phyloP scores from a whole-genome alignment of 2,113 vertebrate species.

The Chelonoidis abingdonii region DNA sequence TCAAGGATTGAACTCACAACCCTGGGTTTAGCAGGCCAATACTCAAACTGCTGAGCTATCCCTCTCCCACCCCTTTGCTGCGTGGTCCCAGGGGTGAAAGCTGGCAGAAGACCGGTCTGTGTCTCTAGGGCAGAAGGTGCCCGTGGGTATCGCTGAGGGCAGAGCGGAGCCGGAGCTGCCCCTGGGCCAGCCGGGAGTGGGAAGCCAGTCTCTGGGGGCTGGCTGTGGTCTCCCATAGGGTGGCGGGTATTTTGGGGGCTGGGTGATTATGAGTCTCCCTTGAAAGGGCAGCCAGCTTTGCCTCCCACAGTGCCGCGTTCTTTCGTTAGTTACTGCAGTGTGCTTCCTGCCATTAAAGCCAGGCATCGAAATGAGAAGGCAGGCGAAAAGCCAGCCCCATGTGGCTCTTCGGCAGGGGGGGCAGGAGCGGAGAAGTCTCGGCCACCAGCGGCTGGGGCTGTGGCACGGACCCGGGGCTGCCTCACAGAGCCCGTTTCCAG shows the following conservation, averaged over 20 bases:
- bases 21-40: too few species aligned
- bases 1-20: too few species aligned
- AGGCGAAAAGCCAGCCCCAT: background rate
- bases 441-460: too few species aligned
- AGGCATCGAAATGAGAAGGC: conserved; percentile 74
- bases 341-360: conserved; percentile 68
- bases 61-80: background rate
- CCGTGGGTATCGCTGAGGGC: background rate
- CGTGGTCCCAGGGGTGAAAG: background rate
- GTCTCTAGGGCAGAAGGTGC: background rate
- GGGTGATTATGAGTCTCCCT: background rate
- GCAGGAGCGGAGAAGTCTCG: background rate
- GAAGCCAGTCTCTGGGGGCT: background rate
- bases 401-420: background rate
- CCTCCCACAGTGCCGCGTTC: conserved; percentile 45
- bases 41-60: too few species aligned
- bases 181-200: background rate
- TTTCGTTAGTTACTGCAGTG: conserved; percentile 57
- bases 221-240: background rate
- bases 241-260: background rate
- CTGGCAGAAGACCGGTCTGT: background rate
- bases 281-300: background rate
- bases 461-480: background rate
- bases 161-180: background rate
- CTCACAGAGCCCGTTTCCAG: background rate